phyloP scores from a whole-genome alignment of 64 coral and sea anemone species.

The Montipora sp. region DNA sequence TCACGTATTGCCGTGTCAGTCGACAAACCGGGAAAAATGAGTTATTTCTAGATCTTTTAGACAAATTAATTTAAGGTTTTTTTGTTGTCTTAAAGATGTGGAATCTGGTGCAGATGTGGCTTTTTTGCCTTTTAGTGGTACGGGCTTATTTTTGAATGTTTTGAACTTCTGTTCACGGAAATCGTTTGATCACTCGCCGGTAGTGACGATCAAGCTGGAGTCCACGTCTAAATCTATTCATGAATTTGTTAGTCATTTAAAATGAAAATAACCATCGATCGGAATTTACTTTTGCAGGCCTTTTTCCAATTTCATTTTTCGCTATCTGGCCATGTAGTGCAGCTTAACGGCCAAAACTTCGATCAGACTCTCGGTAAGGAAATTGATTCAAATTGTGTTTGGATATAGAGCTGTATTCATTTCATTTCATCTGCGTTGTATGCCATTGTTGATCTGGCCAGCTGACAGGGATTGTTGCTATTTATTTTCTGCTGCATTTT shows the following conservation, averaged over 20 bases:
- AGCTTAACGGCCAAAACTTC: conserved; percentile 19
- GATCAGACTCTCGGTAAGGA: conserved; percentile 36
- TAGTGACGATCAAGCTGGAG: background rate
- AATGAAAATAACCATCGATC: conserved; percentile 14
- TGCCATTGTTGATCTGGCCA: background rate
- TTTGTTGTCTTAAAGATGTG: conserved; percentile 72
- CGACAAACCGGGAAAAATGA: conserved; percentile 59
- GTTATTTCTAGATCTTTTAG: conserved; percentile 8
- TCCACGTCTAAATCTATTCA: conserved; percentile 23
- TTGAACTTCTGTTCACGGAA: conserved; percentile 23
- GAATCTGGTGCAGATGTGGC: conserved; percentile 69
- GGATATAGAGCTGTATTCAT: too few species aligned
- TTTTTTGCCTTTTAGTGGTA: conserved; percentile 78
- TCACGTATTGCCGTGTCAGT: conserved; percentile 88
- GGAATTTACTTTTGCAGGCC: background rate
- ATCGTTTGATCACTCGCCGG: conserved; percentile 36
- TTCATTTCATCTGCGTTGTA: background rate
- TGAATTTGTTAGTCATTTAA: background rate
- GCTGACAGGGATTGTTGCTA: background rate
- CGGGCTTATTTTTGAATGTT: conserved; percentile 31
- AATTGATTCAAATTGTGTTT: background rate
- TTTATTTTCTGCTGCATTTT: background rate
- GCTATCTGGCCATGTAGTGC: conserved; percentile 9
- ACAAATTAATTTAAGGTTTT: conserved; percentile 43
- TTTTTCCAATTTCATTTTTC: background rate